Conservation (phyloP, 2,888 invertebrate species). For the Petrolisthes cinctipes region DNA sequence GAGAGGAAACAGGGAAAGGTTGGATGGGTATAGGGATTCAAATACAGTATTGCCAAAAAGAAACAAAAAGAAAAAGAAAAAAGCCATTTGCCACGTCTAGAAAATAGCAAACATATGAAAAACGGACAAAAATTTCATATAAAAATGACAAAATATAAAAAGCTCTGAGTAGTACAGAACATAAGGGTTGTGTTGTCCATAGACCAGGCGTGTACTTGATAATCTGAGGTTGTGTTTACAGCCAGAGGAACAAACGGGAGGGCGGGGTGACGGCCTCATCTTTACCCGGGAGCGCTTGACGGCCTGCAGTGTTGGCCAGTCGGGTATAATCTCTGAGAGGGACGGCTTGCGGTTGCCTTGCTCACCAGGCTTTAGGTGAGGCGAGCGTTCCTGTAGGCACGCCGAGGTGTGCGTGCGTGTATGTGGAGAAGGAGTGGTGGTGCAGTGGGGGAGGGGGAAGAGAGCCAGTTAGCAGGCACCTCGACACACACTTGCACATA, state of each 20-base stretch:
- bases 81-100: constrained; percentile 52
- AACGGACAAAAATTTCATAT: constrained; percentile 3
- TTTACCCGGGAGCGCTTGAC: constrained; percentile 63
- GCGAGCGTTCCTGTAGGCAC: constrained; percentile 33
- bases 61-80: no score
- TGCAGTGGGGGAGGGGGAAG: constrained; percentile 9
- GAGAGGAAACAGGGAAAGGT: neutral
- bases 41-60: constrained; percentile 1
- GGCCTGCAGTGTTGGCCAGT: constrained; percentile 80
- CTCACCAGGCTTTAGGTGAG: constrained; percentile 42
- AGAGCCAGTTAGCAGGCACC: constrained; percentile 40
- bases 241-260: constrained; percentile 15
- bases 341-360: constrained; percentile 54
- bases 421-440: constrained; percentile 10
- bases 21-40: neutral
- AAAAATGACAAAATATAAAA: constrained; percentile 15
- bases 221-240: constrained; percentile 23
- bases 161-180: neutral
- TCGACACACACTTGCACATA: neutral
- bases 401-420: neutral
- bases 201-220: constrained; percentile 12
- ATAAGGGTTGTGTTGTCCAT: neutral
- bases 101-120: constrained; percentile 35
- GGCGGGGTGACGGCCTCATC: constrained; percentile 19
- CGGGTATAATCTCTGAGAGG: constrained; percentile 94